These are phyloP conservation scores for Penaeus japonicus DNA, from an alignment of 1,140 invertebrate genomes.

Conservation along the genomic window DNA sequence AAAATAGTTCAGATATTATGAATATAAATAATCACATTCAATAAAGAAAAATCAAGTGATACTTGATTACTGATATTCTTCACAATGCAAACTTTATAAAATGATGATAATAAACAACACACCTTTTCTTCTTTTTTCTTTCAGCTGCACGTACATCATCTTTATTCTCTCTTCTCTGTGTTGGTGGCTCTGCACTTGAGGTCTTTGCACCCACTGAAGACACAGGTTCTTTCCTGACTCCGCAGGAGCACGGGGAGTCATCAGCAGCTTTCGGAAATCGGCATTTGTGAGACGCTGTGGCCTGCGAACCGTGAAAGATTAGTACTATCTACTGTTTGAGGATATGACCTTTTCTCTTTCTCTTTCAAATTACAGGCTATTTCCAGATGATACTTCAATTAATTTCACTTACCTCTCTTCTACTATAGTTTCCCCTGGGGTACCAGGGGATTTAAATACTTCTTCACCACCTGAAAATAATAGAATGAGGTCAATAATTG, in stretches of 20 bases:
- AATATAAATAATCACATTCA: neutral
- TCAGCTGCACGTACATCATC: conserved; percentile 64
- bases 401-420: conserved; percentile 44
- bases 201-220: conserved; percentile 54
- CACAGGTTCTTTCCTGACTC: conserved; percentile 47
- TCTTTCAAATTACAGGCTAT: too few relatives aligned
- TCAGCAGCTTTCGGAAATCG: conserved; percentile 93
- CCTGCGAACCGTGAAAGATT: conserved; percentile 30
- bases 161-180: conserved; percentile 54
- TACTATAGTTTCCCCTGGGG: conserved; percentile 41
- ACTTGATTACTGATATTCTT: neutral
- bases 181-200: conserved; percentile 46
- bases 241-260: conserved; percentile 79
- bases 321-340: neutral
- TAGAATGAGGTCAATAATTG: neutral
- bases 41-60: neutral
- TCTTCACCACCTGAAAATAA: conserved; percentile 46
- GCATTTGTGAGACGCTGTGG: conserved; percentile 83
- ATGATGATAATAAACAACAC: neutral
- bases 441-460: conserved; percentile 47
- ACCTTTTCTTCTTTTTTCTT: conserved; percentile 68
- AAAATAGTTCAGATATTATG: conserved; percentile 14
- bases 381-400: neutral
- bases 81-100: neutral
- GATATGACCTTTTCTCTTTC: neutral